phyloP scores from a whole-genome alignment of 2,888 invertebrate species.

The Coenonympha arcania region DNA sequence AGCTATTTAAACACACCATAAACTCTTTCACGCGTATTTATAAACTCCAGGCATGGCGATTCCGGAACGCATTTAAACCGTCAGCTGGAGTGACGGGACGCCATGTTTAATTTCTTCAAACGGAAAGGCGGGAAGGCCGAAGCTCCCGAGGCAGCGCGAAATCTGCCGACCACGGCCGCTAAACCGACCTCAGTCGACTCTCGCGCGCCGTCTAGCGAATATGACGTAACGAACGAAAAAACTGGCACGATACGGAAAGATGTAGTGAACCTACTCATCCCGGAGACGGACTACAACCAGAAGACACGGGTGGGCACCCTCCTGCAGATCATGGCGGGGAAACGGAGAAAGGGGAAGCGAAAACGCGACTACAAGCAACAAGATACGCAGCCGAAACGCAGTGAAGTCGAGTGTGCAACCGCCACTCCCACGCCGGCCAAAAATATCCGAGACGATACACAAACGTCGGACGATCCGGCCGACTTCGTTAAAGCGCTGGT shows the following conservation, averaged over 20 bases:
- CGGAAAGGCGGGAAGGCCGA: constrained; percentile 64
- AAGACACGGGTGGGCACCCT: constrained; percentile 60
- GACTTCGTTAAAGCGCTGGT: constrained; percentile 65
- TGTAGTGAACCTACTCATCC: constrained; percentile 65
- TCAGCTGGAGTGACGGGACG: constrained; percentile 37
- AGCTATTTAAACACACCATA: constrained; percentile 7
- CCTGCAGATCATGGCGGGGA: constrained; percentile 66
- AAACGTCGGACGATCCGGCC: constrained; percentile 45
- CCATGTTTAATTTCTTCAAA: constrained; percentile 70
- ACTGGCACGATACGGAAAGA: constrained; percentile 51
- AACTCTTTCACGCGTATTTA: constrained; percentile 19
- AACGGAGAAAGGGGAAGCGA: constrained; percentile 49
- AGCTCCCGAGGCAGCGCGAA: constrained; percentile 25
- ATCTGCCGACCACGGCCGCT: constrained; percentile 45
- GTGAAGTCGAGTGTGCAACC: constrained; percentile 16
- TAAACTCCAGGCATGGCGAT: constrained; percentile 36
- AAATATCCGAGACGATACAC: constrained; percentile 48
- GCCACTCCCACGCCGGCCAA: constrained; percentile 46
- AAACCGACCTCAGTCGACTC: constrained; percentile 45
- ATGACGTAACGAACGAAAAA: constrained; percentile 45
- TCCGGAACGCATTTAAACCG: constrained; percentile 36
- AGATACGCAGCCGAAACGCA: constrained; percentile 35
- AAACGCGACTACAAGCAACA: constrained; percentile 44
- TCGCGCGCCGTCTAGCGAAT: constrained; percentile 48
- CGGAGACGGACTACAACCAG: constrained; percentile 59